Conservation (phyloP, 2,888 invertebrate species). For the Epirrhoe tristata region DNA sequence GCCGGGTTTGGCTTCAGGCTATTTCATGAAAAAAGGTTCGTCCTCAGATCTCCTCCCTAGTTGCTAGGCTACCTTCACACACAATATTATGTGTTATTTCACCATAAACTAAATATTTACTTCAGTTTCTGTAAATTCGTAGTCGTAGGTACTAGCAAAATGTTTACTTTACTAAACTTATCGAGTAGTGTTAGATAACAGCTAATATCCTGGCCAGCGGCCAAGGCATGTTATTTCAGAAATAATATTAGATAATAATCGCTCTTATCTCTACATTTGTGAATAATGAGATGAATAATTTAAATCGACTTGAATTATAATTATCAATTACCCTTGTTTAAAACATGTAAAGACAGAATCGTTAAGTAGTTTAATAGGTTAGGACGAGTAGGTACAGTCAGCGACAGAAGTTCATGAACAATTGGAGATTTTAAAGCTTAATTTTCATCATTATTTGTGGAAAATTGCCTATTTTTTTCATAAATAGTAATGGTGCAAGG, state of each 20-base stretch:
- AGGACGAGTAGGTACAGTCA: no score
- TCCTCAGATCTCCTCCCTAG: not conserved
- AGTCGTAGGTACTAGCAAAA: not conserved
- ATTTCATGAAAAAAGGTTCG: not conserved
- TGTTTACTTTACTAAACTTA: conserved; percentile 25
- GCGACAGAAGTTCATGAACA: no score
- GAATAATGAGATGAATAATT: conserved; percentile 6
- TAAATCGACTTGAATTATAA: no score
- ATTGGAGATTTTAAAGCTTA: no score
- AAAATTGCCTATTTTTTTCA: no score
- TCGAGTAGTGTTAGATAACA: conserved; percentile 26
- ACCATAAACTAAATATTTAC: conserved; percentile 11
- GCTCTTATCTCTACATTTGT: conserved; percentile 10
- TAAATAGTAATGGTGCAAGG: no score
- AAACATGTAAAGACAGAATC: not conserved
- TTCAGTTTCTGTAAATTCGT: not conserved
- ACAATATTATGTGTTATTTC: conserved; percentile 21
- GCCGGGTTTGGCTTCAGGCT: no score
- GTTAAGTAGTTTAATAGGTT: not conserved
- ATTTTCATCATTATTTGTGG: no score
- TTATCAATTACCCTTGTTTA: not conserved
- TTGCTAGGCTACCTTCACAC: conserved; percentile 3
- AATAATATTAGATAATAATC: conserved; percentile 43
- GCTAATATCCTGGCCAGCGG: conserved; percentile 32
- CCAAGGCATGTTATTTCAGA: conserved; percentile 40